Base-by-base conservation (phyloP, 2,113 vertebrate species). In the Chascanopsetta lugubris region DNA sequence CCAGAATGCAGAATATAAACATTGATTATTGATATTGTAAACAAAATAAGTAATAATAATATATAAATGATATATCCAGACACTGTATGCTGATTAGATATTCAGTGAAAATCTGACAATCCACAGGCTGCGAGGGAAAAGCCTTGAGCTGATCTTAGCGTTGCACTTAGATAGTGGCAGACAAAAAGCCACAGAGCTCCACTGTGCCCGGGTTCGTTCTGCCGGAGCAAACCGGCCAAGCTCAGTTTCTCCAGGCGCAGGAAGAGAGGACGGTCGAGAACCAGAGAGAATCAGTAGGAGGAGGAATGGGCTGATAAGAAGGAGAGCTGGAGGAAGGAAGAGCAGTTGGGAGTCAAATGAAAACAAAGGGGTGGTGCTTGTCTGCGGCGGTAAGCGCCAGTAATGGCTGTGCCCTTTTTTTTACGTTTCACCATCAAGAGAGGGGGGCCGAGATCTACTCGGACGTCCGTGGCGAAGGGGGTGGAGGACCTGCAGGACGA, bases 401-500 rank as follows among this genome's bases (percentile, higher is more conserved):
- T 87, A 84, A 90, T 77, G 78, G 58, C 70, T 68, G 67, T 70
- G 46, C 69, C 61, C 64, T 56, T 80, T 82, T 80, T 82, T 86
- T 86, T 61, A 79, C 80, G 81, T 84, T 84, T 63, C 40, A 66
- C 1, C 1, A 10, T 57, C 2, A 15, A 25, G 60, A 42, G 53
- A 5, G 34, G 69, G 53, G 56, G 58, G 36, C 53, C 29, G 66
- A 77, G 82, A 86, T 82, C 80, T 84, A 82, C 84, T 80, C 68
- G 80, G 63, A 79, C 9, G 12, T 78, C 59, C 67, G 78, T 57
- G 76, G 73, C 61, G 40, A 66, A 69, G 79, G 83, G 61, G 79
- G 77, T 34, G 76, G 70, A 29, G 72, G 70, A 78, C 80, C 81
- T 88, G 75, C 82, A 85, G 85, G 87, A 86, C 79, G 83, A 84